Conservation (phyloP, 2,888 invertebrate species). For the Leptopilina drosophilae region DNA sequence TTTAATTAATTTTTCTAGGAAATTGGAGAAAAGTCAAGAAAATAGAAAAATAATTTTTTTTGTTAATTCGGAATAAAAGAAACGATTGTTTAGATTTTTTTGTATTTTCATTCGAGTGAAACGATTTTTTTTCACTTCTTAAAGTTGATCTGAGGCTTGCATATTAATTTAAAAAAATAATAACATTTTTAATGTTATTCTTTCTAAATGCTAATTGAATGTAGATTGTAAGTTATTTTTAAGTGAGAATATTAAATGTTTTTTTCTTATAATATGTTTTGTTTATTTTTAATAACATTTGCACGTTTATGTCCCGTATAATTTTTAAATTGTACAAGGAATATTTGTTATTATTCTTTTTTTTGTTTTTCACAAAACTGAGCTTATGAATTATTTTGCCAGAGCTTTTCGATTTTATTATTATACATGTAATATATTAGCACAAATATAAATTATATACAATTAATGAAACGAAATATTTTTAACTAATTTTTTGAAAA, state of each 20-base stretch:
- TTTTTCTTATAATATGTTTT: neutral
- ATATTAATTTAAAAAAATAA: neutral
- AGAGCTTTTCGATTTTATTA: neutral
- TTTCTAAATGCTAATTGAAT: too few relatives aligned
- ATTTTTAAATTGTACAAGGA: neutral
- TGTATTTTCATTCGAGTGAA: too few relatives aligned
- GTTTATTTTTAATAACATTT: neutral
- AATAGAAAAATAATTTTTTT: too few relatives aligned
- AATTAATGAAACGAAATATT: neutral
- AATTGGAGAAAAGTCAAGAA: too few relatives aligned
- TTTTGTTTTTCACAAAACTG: neutral
- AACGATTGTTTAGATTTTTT: too few relatives aligned
- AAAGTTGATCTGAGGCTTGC: too few relatives aligned
- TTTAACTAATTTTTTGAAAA: neutral
- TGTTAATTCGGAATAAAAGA: too few relatives aligned
- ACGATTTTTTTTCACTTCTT: too few relatives aligned
- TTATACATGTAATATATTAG: neutral
- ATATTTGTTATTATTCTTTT: neutral
- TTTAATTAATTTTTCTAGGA: too few relatives aligned
- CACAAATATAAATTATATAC: neutral
- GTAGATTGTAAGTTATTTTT: neutral
- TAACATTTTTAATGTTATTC: neutral
- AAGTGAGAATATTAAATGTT: neutral
- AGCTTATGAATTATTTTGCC: constrained; percentile 9
- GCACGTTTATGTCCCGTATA: constrained; percentile 23